phyloP scores from a whole-genome alignment of 2,797 vertebrate genomes.

The Syngnathus rostellatus region DNA sequence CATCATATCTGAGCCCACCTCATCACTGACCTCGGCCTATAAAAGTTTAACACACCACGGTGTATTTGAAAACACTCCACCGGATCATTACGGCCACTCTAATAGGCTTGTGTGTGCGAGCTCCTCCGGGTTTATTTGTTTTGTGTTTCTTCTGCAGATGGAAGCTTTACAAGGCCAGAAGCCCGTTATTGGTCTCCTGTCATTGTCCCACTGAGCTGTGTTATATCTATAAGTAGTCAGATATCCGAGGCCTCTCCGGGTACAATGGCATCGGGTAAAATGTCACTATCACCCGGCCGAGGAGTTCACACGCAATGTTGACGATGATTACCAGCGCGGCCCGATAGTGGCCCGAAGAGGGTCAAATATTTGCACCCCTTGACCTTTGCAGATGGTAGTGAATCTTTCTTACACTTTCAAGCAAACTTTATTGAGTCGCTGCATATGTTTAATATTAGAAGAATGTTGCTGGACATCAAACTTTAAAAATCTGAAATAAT shows the following conservation, averaged over 20 bases:
- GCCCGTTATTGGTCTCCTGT: slow-evolving; percentile 61
- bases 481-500: too few relatives aligned
- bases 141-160: slow-evolving; percentile 59
- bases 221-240: slow-evolving; percentile 59
- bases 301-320: slow-evolving; percentile 47
- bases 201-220: slow-evolving; percentile 57
- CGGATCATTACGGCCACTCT: slow-evolving; percentile 55
- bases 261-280: slow-evolving; percentile 44
- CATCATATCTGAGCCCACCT: slow-evolving; percentile 64
- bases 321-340: slow-evolving; percentile 33
- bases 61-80: slow-evolving; percentile 43
- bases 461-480: too few relatives aligned
- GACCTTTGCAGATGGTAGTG: background rate
- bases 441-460: too few relatives aligned
- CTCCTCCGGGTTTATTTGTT: slow-evolving; percentile 60
- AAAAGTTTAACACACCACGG: slow-evolving; percentile 67
- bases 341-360: background rate
- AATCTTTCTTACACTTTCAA: background rate
- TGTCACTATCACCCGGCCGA: slow-evolving; percentile 33
- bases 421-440: slow-evolving; percentile 5
- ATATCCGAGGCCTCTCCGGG: slow-evolving; percentile 50
- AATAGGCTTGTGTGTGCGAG: slow-evolving; percentile 50
- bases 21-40: slow-evolving; percentile 64
- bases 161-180: slow-evolving; percentile 62
- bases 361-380: background rate